Evolutionary conservation across 2,888 invertebrate genomes (phyloP).

Genomic region (Microctonus hyperodae): DNA sequence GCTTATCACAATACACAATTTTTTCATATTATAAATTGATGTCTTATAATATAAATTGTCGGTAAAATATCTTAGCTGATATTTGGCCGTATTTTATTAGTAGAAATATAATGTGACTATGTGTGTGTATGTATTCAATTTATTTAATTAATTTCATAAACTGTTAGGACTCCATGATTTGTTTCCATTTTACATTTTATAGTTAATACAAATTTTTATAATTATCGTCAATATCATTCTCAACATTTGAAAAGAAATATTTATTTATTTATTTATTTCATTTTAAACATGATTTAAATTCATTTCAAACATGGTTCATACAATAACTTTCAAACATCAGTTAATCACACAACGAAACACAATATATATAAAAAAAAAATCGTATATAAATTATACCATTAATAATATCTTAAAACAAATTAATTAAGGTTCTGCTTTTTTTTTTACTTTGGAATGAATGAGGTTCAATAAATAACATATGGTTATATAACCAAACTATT

Average conservation of each 20-base stretch:
- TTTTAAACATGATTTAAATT: too few species aligned
- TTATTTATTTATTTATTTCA: too few species aligned
- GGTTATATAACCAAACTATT: constrained; percentile 22
- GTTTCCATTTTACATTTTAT: constrained; percentile 5
- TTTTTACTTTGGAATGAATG: constrained; percentile 47
- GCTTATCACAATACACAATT: constrained; percentile 54
- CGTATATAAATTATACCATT: constrained; percentile 23
- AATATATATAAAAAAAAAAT: constrained; percentile 26
- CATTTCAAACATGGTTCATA: constrained; percentile 23
- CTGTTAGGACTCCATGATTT: background rate
- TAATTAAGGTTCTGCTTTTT: constrained; percentile 26
- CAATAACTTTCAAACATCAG: background rate
- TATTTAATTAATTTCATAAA: background rate
- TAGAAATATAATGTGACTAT: constrained; percentile 25
- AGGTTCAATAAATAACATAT: constrained; percentile 45
- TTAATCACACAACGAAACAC: constrained; percentile 15
- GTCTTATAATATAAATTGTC: background rate
- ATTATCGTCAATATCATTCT: too few species aligned
- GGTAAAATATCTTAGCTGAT: too few species aligned
- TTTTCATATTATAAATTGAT: background rate
- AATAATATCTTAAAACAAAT: constrained; percentile 29
- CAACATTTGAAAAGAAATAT: background rate
- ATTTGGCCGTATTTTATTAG: too few species aligned
- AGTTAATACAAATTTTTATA: constrained; percentile 5
- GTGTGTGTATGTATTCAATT: background rate